These are phyloP conservation scores for Columba guinea DNA, from an alignment of 2,797 vertebrate species.

Conservation along the genomic window DNA sequence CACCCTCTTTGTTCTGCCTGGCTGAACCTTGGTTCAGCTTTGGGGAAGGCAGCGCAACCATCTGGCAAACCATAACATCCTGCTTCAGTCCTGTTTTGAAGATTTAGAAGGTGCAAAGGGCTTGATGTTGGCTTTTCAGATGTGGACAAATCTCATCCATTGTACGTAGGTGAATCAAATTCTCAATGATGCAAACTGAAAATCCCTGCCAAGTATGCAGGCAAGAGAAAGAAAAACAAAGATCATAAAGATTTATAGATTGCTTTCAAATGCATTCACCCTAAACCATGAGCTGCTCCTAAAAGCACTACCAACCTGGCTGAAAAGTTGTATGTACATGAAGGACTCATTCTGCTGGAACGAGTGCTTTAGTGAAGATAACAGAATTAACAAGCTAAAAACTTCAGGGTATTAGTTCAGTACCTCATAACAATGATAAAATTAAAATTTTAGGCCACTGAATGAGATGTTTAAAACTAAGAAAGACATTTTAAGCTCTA, in stretches of 20 bases:
- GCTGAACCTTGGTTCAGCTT: slow-evolving; percentile 23
- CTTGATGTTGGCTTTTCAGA: slow-evolving; percentile 53
- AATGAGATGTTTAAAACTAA: background rate
- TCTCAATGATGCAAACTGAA: slow-evolving; percentile 46
- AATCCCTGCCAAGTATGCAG: slow-evolving; percentile 38
- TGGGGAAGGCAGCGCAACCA: background rate
- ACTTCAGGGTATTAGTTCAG: slow-evolving; percentile 18
- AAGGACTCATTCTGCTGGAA: slow-evolving; percentile 28
- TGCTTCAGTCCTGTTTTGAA: slow-evolving; percentile 12
- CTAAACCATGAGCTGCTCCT: slow-evolving; percentile 37
- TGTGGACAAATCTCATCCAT: slow-evolving; percentile 39
- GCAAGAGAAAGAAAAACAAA: slow-evolving; percentile 59
- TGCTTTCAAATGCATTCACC: slow-evolving; percentile 63
- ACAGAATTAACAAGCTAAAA: slow-evolving; percentile 58
- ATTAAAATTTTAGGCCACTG: background rate
- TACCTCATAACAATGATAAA: slow-evolving; percentile 23
- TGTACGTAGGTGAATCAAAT: slow-evolving; percentile 38
- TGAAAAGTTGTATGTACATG: background rate
- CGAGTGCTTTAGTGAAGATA: background rate
- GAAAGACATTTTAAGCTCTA: background rate
- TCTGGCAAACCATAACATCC: slow-evolving; percentile 26
- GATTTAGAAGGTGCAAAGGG: slow-evolving; percentile 61
- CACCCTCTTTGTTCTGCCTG: background rate
- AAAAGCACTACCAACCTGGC: slow-evolving; percentile 26
- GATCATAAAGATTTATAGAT: slow-evolving; percentile 67